phyloP scores from a whole-genome alignment of 2,113 vertebrate genomes.

The Cyprinus carpio region DNA sequence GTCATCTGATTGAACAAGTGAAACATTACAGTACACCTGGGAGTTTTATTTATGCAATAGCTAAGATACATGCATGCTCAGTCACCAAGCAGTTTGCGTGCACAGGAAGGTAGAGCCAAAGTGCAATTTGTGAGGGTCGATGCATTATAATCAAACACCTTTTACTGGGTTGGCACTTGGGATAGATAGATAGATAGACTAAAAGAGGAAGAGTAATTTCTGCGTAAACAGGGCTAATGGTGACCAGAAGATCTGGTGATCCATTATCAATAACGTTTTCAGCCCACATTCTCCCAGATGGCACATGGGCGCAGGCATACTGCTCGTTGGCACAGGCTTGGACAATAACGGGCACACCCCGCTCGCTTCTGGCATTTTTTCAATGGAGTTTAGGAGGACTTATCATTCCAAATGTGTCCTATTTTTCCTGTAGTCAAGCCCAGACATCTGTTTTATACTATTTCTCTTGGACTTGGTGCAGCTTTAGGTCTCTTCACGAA shows the following conservation, averaged over 20 bases:
- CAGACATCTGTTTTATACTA: slow-evolving; percentile 99
- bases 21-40: slow-evolving; percentile 13
- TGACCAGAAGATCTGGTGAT: slow-evolving; percentile 63
- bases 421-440: slow-evolving; percentile 98
- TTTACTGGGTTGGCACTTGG: too few species aligned
- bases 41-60: not conserved
- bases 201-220: slow-evolving; percentile 27
- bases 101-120: slow-evolving; percentile 57
- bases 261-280: slow-evolving; percentile 78
- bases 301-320: slow-evolving; percentile 84
- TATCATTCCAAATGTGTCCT: slow-evolving; percentile 99
- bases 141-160: too few species aligned
- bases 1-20: slow-evolving; percentile 22
- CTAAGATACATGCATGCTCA: slow-evolving; percentile 33
- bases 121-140: too few species aligned
- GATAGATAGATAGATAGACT: slow-evolving; percentile 8
- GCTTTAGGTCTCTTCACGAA: slow-evolving; percentile 63
- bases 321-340: slow-evolving; percentile 89
- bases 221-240: slow-evolving; percentile 56
- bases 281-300: slow-evolving; percentile 94
- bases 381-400: slow-evolving; percentile 94
- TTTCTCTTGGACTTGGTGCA: slow-evolving; percentile 79
- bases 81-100: slow-evolving; percentile 65
- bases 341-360: slow-evolving; percentile 89
- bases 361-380: slow-evolving; percentile 92